Percentiles rank a stretch among this genome's conserved stretches.
phyloP scores from a whole-genome alignment of 2,113 vertebrate species.

The Butastur rufipennis region DNA sequence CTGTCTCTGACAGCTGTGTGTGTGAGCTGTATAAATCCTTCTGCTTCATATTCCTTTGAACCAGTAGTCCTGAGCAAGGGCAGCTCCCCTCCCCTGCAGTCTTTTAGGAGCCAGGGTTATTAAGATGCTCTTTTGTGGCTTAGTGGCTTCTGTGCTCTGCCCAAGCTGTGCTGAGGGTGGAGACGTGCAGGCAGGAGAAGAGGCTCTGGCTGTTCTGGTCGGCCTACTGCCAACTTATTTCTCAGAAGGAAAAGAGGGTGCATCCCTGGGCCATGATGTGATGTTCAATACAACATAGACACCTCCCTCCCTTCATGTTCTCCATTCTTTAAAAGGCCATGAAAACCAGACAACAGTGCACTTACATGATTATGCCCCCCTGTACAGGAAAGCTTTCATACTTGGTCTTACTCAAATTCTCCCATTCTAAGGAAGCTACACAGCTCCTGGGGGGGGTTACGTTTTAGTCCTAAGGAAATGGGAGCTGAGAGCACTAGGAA shows the following conservation, averaged over 20 bases:
- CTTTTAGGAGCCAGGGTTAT: conserved; percentile 12
- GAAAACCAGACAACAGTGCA: neutral
- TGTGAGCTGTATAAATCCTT: neutral
- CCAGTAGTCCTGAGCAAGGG: neutral
- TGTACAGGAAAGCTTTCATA: neutral
- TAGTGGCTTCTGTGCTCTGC: neutral
- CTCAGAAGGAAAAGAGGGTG: neutral
- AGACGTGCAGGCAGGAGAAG: neutral
- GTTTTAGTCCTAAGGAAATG: neutral
- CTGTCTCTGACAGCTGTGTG: neutral
- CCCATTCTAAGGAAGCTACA: neutral
- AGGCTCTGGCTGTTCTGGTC: neutral
- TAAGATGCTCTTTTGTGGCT: conserved; percentile 5
- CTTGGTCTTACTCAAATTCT: neutral
- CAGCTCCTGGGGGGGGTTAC: neutral
- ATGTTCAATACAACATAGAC: neutral
- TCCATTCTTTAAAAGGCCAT: neutral
- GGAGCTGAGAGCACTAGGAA: neutral
- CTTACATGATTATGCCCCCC: neutral
- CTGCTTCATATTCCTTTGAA: neutral
- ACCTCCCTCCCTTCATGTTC: neutral
- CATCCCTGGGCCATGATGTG: neutral
- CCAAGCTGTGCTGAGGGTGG: neutral
- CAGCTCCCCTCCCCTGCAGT: neutral
- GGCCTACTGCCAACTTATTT: neutral